These are phyloP conservation scores for Invenusta paracnida DNA, from an alignment of 2,888 invertebrate genomes.

Conservation along the genomic window DNA sequence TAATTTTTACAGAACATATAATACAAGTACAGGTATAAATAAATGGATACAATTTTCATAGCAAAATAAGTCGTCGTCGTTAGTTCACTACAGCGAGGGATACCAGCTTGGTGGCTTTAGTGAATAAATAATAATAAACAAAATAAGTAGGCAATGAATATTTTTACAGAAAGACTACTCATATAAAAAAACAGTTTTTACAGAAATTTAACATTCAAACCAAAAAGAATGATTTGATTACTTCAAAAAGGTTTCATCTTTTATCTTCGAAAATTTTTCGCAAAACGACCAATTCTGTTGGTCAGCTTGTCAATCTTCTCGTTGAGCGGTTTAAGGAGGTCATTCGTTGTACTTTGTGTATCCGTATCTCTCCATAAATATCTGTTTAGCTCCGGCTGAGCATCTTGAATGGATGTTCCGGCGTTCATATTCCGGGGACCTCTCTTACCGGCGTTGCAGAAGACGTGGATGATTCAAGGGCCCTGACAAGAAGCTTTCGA, in stretches of 20 bases:
- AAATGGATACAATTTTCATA: too few relatives aligned
- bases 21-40: too few relatives aligned
- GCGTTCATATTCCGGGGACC: background rate
- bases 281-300: background rate
- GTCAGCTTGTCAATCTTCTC: background rate
- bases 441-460: background rate
- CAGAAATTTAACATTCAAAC: background rate
- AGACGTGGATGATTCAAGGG: background rate
- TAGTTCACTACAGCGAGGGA: too few relatives aligned
- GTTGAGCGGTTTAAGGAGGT: background rate
- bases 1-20: too few relatives aligned
- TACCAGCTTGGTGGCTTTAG: too few relatives aligned
- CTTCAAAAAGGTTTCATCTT: background rate
- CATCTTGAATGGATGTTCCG: background rate
- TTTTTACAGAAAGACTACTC: too few relatives aligned
- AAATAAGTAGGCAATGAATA: too few relatives aligned
- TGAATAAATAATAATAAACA: too few relatives aligned
- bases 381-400: background rate
- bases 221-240: background rate
- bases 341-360: background rate
- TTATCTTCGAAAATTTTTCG: background rate
- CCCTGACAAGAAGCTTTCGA: background rate
- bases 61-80: too few relatives aligned
- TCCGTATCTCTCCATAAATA: background rate
- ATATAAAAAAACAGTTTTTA: too few relatives aligned